phyloP scores from a whole-genome alignment of 2,888 invertebrate genomes.

The Rotaria macrura region DNA sequence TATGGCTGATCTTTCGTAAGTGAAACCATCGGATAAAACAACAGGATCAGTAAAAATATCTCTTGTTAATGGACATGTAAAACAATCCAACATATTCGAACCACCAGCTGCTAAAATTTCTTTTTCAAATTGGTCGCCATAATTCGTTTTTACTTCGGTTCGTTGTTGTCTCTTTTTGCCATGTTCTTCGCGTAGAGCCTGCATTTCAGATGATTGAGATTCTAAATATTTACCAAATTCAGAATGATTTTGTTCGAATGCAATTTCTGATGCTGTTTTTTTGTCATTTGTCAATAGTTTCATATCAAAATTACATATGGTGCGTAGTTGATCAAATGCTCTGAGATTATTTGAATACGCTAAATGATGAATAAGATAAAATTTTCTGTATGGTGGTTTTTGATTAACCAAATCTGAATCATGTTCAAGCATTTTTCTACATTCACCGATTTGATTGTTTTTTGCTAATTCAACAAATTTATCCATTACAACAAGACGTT shows the following conservation, averaged over 20 bases:
- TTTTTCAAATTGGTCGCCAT: not conserved
- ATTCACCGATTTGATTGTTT: not conserved
- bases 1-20: not conserved
- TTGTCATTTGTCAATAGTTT: not conserved
- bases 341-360: not conserved
- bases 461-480: not conserved
- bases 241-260: not conserved
- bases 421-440: not conserved
- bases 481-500: not conserved
- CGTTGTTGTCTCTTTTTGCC: not conserved
- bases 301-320: not conserved
- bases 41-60: conserved; percentile 4
- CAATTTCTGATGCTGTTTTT: conserved; percentile 9
- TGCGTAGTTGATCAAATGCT: not conserved
- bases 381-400: conserved; percentile 5
- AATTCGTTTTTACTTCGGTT: not conserved
- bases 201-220: not conserved
- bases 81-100: not conserved
- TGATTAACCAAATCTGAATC: not conserved
- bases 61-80: conserved; percentile 18
- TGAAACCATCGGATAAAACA: not conserved
- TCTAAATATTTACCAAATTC: not conserved
- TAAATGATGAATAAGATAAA: conserved; percentile 9
- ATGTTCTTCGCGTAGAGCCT: not conserved
- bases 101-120: not conserved